Conservation (phyloP, 2,888 invertebrate species). For the Dicyrtomina minuta region DNA sequence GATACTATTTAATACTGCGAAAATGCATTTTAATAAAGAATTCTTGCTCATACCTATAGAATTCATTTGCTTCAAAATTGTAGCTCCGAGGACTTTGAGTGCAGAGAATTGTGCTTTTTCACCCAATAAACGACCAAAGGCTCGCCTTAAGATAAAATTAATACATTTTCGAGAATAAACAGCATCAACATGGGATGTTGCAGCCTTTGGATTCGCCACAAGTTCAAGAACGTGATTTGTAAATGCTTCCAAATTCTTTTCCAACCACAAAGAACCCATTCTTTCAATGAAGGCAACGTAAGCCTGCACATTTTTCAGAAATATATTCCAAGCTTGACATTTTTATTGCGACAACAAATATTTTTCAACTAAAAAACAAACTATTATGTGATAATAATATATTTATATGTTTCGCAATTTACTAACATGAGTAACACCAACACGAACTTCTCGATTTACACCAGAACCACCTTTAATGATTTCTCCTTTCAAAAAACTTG, state of each 20-base stretch:
- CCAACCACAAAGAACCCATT: slow-evolving; percentile 92
- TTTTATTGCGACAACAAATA: no score
- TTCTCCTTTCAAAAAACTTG: slow-evolving; percentile 87
- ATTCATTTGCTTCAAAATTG: slow-evolving; percentile 92
- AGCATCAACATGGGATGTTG: slow-evolving; percentile 94
- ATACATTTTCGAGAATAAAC: slow-evolving; percentile 97
- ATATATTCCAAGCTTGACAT: no score
- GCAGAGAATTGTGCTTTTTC: slow-evolving; percentile 97
- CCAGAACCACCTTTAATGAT: slow-evolving; percentile 93
- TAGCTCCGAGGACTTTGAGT: slow-evolving; percentile 87
- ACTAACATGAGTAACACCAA: slow-evolving; percentile 93
- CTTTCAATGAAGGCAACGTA: slow-evolving; percentile 93
- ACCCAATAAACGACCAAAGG: slow-evolving; percentile 89
- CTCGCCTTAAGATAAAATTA: slow-evolving; percentile 87
- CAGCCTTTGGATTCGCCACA: slow-evolving; percentile 90
- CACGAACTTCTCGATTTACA: slow-evolving; percentile 91
- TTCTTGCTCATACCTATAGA: slow-evolving; percentile 64
- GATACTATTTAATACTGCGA: not conserved
- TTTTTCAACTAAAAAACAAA: no score
- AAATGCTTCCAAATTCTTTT: slow-evolving; percentile 82
- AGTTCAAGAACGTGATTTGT: slow-evolving; percentile 88
- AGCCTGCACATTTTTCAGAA: slow-evolving; percentile 63
- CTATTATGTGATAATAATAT: no score
- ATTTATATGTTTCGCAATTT: not conserved
- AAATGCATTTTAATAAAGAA: not conserved